Percentiles rank a stretch among this genome's conserved stretches.
Conservation (phyloP, 2,797 vertebrate species). For the Enteromius argenteus region DNA sequence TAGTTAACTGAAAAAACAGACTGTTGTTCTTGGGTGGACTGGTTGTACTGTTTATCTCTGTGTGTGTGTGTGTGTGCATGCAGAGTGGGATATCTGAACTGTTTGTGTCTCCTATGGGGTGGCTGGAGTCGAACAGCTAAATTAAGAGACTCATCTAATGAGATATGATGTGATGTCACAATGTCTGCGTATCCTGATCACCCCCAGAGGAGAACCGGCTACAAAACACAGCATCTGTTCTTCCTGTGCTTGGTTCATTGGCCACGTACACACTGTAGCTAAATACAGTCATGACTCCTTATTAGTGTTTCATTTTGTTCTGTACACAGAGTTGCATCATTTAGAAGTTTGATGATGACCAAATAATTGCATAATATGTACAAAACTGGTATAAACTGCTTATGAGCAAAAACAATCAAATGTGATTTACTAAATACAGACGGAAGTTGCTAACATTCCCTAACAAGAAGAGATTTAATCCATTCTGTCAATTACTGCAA, state of each 20-base stretch:
- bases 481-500: not conserved
- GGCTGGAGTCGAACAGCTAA: slow-evolving; percentile 56
- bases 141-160: slow-evolving; percentile 59
- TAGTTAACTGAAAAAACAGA: slow-evolving; percentile 61
- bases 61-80: not conserved
- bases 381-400: not conserved
- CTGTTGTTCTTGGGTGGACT: slow-evolving; percentile 62
- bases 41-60: slow-evolving; percentile 5
- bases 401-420: not conserved
- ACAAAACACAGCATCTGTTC: slow-evolving; percentile 36
- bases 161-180: slow-evolving; percentile 53
- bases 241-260: slow-evolving; percentile 10
- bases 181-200: slow-evolving; percentile 55
- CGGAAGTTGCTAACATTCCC: not conserved
- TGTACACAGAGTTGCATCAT: not conserved
- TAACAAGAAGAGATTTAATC: not conserved
- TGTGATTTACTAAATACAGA: not conserved
- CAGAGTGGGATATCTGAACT: slow-evolving; percentile 44
- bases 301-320: not conserved
- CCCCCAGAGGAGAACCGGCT: slow-evolving; percentile 33
- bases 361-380: not conserved
- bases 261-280: slow-evolving; percentile 13
- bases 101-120: slow-evolving; percentile 44
- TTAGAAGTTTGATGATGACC: not conserved
- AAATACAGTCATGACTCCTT: not conserved